Base-by-base conservation (phyloP, 1,140 invertebrate genomes). In the Chionoecetes opilio region DNA sequence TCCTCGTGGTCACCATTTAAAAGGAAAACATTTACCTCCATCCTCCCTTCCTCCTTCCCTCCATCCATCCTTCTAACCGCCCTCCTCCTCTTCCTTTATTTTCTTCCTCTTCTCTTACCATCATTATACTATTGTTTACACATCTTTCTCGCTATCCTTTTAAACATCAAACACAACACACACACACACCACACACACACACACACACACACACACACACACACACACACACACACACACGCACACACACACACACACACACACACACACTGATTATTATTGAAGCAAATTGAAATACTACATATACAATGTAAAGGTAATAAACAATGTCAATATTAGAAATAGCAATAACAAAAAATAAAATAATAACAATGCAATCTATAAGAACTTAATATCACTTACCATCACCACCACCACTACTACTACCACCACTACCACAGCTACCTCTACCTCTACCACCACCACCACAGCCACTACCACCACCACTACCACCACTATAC, bases 181-280 rank as follows among this genome's bases (percentile, higher is more conserved):
- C 82, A 85, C 82, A 85, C 82, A 85, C 82, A 85, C 82, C 82
- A 85, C 82, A 85, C 82, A 85, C 82, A 85, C 82, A 85, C 82
- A 85, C 82, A 32, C 82, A 26, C 26, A 26, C 21, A n/a, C 82
- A n/a, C 82, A 85, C 82, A 85, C 82, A 85, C 82, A 85, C 82
- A 85, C 82, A 85, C 82, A 85, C 82, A 85, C 82, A 85, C 82
- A 85, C 82, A 85, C 82, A 85, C 82, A 85, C 82, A 32, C 29
- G 29, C 34, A 53, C 82, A 32, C 82, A 85, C 82, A 85, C 34
- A 85, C 63, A 75, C 63, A 75, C 63, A 75, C 63, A 75, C 63
- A 14, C n/a, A n/a, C n/a, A n/a, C n/a, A n/a, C n/a, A n/a, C n/a
- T n/a, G n/a, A n/a, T n/a, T 14, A 75, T 75, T n/a, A n/a, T n/a